Evolutionary conservation across 2,888 invertebrate species (phyloP).

Genomic region (Dasysyrphus tricinctus): DNA sequence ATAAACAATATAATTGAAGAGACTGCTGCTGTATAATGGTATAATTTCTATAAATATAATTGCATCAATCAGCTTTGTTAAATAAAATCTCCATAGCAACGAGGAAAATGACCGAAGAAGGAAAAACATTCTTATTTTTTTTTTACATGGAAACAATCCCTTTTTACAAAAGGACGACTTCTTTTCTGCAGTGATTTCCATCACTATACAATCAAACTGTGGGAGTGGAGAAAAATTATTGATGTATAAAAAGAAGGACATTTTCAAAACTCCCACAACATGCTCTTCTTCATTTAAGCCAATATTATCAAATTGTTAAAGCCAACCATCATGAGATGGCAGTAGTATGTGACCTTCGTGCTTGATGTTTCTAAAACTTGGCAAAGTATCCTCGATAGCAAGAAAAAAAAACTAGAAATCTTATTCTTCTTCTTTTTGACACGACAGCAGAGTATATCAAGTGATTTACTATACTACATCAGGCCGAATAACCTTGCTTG

Average conservation of each 20-base stretch:
- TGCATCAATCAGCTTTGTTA: conserved; percentile 27
- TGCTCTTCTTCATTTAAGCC: conserved; percentile 8
- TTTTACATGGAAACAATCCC: not conserved
- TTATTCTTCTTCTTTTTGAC: not conserved
- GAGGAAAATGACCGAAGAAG: conserved; percentile 17
- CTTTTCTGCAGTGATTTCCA: conserved; percentile 49
- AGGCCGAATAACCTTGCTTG: conserved; percentile 25
- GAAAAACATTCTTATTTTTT: conserved; percentile 12
- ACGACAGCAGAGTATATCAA: conserved; percentile 41
- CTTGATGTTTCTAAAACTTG: conserved; percentile 46
- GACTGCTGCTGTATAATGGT: not conserved
- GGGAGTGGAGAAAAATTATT: not conserved
- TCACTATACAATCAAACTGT: conserved; percentile 15
- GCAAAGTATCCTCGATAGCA: conserved; percentile 35
- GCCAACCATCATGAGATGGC: conserved; percentile 56
- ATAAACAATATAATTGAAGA: not conserved
- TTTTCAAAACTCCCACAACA: conserved; percentile 44
- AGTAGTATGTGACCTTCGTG: conserved; percentile 42
- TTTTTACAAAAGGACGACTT: conserved; percentile 46
- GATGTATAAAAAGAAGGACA: not conserved
- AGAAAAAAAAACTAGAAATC: not conserved
- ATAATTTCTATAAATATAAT: conserved; percentile 30
- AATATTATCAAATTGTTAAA: conserved; percentile 62
- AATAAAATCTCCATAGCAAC: conserved; percentile 12
- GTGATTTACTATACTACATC: conserved; percentile 63